Evolutionary conservation across 2,113 vertebrate genomes (phyloP).

Genomic region (Microcebus lehilahytsara): DNA sequence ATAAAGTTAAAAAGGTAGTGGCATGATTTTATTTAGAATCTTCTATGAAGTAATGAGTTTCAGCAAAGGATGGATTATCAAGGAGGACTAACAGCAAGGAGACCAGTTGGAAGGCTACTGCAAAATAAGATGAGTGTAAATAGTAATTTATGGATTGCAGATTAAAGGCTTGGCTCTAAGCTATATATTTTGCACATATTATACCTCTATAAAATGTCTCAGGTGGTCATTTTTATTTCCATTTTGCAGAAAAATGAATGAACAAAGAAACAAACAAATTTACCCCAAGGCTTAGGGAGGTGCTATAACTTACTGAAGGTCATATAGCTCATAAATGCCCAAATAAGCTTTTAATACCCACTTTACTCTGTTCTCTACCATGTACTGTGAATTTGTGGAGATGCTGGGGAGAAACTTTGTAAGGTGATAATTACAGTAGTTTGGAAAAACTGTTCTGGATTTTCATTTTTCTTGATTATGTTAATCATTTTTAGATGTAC

Average conservation of each 20-base stretch:
- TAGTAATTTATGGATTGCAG: neutral
- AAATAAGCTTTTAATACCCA: neutral
- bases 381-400: neutral
- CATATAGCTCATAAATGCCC: neutral
- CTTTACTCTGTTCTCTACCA: neutral
- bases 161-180: neutral
- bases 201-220: neutral
- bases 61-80: neutral
- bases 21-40: neutral
- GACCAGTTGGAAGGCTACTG: neutral
- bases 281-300: neutral
- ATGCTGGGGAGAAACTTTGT: neutral
- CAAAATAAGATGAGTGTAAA: neutral
- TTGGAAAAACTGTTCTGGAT: neutral
- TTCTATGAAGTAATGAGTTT: neutral
- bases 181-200: neutral
- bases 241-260: constrained; percentile 3
- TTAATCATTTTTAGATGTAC: neutral
- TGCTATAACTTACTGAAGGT: neutral
- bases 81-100: neutral
- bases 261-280: neutral
- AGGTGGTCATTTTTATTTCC: neutral
- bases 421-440: neutral
- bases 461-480: constrained; percentile 24
- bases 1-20: neutral